Evolutionary conservation across 2,113 vertebrate species (phyloP).

Genomic region (Collichthys lucidus): DNA sequence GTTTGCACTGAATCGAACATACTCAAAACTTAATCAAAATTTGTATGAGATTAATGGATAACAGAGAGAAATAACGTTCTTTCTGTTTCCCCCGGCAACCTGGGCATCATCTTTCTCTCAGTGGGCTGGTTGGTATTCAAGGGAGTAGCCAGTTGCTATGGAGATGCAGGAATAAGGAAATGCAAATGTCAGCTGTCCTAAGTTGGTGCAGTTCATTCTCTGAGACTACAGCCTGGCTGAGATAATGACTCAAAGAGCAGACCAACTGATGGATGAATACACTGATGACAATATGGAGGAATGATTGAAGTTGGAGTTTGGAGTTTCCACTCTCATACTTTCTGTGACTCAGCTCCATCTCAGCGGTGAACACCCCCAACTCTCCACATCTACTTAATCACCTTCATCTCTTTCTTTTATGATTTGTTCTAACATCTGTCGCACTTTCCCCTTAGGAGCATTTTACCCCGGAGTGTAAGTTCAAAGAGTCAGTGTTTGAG

Average conservation of each 20-base stretch:
- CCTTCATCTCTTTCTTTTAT: constrained; percentile 6
- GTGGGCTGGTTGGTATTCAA: constrained; percentile 79
- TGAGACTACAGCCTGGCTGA: constrained; percentile 50
- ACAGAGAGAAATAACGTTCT: constrained; percentile 10
- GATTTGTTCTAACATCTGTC: constrained; percentile 18
- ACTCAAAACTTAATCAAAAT: constrained; percentile 22
- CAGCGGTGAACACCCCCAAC: neutral
- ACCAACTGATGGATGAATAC: constrained; percentile 45
- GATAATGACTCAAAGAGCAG: constrained; percentile 60
- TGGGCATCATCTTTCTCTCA: constrained; percentile 60
- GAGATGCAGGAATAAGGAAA: constrained; percentile 78
- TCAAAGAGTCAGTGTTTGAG: constrained; percentile 99
- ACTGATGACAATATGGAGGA: constrained; percentile 23
- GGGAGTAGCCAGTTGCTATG: constrained; percentile 79
- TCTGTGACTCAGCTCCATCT: constrained; percentile 10
- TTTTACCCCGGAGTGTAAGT: constrained; percentile 99
- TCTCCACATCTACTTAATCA: constrained; percentile 9
- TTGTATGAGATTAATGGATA: constrained; percentile 12
- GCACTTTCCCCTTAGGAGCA: constrained; percentile 87
- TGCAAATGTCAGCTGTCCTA: constrained; percentile 78
- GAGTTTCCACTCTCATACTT: constrained; percentile 7
- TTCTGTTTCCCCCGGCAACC: constrained; percentile 54
- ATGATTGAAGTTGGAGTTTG: constrained; percentile 30
- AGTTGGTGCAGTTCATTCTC: constrained; percentile 70
- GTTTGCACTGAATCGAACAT: neutral